Evolutionary conservation across 2,797 vertebrate species (phyloP).

Genomic region (Crenichthys baileyi): DNA sequence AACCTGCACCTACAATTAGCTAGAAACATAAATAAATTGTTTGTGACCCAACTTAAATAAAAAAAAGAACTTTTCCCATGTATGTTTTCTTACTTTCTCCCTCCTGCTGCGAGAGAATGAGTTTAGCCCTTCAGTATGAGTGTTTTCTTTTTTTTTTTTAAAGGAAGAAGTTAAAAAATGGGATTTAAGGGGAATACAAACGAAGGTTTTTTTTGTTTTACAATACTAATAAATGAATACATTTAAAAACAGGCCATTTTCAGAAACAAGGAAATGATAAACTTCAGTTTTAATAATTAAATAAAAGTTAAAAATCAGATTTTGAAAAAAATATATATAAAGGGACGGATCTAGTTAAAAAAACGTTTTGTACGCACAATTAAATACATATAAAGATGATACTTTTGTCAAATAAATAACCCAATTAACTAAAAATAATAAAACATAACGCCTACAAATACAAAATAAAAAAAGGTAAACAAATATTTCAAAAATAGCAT

Average conservation of each 20-base stretch:
- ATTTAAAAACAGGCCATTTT: not conserved
- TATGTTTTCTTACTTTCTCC: not conserved
- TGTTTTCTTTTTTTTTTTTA: not conserved
- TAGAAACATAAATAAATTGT: not conserved
- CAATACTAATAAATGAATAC: no score
- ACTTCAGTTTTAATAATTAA: not conserved
- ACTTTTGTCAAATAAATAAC: not conserved
- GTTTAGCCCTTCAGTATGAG: not conserved
- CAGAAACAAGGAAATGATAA: not conserved
- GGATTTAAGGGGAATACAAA: not conserved
- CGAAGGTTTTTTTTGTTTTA: no score
- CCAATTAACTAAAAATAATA: not conserved
- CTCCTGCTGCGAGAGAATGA: not conserved
- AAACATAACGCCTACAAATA: not conserved
- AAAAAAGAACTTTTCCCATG: not conserved
- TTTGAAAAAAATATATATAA: not conserved
- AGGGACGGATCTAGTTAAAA: not conserved
- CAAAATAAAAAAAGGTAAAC: not conserved
- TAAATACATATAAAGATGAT: not conserved
- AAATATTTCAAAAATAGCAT: not conserved
- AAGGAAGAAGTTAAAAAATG: not conserved
- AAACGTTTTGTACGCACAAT: not conserved
- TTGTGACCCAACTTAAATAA: not conserved
- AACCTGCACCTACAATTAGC: not conserved
- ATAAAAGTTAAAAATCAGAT: not conserved